These are phyloP conservation scores for Stichopus chloronotus DNA, from an alignment of 35 echinoderm and acorn worm genomes.

Conservation along the genomic window DNA sequence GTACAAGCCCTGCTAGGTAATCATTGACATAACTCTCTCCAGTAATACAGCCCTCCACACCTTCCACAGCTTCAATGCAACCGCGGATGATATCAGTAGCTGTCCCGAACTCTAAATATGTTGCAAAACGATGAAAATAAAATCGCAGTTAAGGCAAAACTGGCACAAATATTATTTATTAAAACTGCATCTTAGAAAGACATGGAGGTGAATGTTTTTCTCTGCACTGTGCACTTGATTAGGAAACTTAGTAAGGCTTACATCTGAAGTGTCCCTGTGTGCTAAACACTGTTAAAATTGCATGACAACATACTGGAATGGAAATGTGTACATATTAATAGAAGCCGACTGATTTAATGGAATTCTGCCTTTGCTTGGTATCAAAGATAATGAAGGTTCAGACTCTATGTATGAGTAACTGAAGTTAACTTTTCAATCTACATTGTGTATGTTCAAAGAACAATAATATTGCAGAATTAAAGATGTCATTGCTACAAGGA, in stretches of 20 bases:
- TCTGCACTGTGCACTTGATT: background rate
- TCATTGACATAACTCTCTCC: background rate
- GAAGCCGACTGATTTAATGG: too few species aligned
- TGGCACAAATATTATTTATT: background rate
- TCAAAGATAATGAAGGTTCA: too few species aligned
- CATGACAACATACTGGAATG: background rate
- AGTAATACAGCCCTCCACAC: constrained; percentile 17
- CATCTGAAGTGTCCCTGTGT: background rate
- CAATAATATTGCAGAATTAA: background rate
- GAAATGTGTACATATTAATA: background rate
- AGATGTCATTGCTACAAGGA: background rate
- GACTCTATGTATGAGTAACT: background rate
- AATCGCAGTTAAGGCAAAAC: background rate
- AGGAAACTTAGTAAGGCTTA: background rate
- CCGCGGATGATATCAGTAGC: background rate
- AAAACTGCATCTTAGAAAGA: background rate
- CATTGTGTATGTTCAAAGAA: too few species aligned
- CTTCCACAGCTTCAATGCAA: background rate
- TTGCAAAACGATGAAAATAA: background rate
- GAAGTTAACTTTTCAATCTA: too few species aligned
- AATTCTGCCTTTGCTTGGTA: background rate
- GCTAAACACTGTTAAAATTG: background rate
- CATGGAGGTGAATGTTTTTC: background rate
- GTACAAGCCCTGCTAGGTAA: background rate
- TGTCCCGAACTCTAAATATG: background rate